Base-by-base conservation (phyloP, 1,140 invertebrate species). In the Drosophila sturtevanti region DNA sequence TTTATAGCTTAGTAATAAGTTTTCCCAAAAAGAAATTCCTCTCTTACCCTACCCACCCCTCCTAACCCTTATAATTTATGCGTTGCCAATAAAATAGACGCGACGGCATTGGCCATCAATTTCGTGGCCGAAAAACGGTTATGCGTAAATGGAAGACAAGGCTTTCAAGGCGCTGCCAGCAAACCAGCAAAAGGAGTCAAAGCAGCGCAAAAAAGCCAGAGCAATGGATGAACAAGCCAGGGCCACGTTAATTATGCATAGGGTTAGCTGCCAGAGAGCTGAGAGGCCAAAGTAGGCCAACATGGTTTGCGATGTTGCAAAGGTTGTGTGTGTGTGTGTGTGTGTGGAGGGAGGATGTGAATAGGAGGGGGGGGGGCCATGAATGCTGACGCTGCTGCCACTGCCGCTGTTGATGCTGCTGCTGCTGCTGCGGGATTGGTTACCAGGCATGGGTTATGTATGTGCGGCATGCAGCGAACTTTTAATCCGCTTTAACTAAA, bases 401-500 rank as follows among this genome's bases (percentile, higher is more conserved):
- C 27, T 31, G 27, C 27, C 6, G 3, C 27, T 31, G 27, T 41
- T 54, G 58, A 24, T 22, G 34, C 16, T 31, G 27, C 27, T 6
- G 3, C 27, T 31, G 27, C 54, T 54, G 58, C 34, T 22, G 34
- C 16, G 64, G 51, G 4, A 44, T n/a, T 35, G 61, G 68, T 22
- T 37, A 56, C 52, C 41, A 65, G 63, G 76, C 82, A 87, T 81
- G 82, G 81, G 81, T 87, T 87, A 87, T 87, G 84, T 89, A 85
- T 85, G 81, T 85, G 82, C 82, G 82, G 82, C 84, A 80, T 86
- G 81, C 81, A 86, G 82, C 82, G 84, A 86, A 86, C 82, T 89
- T 86, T 86, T 86, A 86, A 86, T 86, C 82, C 82, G 82, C 82
- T 86, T 86, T 86, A 86, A 87, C 82, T 86, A 89, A 86, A 89